Evolutionary conservation across 2,113 vertebrate genomes (phyloP), one percentile per base, ranked within the genome.

Genomic region (Ptyas mucosa): DNA sequence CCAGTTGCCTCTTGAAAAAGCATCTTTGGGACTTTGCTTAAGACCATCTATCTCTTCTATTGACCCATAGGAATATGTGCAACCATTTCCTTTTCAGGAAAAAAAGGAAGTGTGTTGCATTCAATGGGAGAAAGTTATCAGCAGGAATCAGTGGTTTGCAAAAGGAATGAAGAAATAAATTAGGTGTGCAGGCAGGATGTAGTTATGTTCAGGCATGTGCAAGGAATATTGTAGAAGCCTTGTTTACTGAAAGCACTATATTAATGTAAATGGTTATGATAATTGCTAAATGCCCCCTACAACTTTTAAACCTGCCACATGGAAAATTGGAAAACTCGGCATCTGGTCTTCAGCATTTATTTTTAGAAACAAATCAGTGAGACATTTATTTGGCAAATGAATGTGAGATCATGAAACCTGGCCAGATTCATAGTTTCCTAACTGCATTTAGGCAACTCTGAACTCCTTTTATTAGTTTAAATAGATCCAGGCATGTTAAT

Each of bases 341-440:
- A 95, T 94, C 93, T 94, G 95, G 49, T 94, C 93, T 95, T 52
- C 93, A 88, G 94, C 90, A 24, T 94, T 95, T 95, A 92, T 95
- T 94, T 96, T 96, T 95, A 93, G 93, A 96, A 96, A 94, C 94
- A 96, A 95, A 96, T 53, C 92, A 96, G 94, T 95, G 93, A 96
- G 96, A 95, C 93, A 93, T 93, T 94, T 95, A 94, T 95, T 95
- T 95, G 95, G 95, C 94, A 96, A 95, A 93, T 95, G 97, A 97
- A 96, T 96, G 95, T 39, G 92, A 95, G 92, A 89, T 64, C 64
- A 97, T 90, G 39, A 85, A 64, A 86, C 86, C 91, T 96, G 96
- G 96, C 96, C 90, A 64, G 90, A 85, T 89, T 97, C 95, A 95
- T 97, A 5, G 24, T 89, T 93, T 91, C 93, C 93, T 91, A 55